These are phyloP conservation scores for Ladona fulva DNA, from an alignment of 1,140 invertebrate species.

Conservation along the genomic window DNA sequence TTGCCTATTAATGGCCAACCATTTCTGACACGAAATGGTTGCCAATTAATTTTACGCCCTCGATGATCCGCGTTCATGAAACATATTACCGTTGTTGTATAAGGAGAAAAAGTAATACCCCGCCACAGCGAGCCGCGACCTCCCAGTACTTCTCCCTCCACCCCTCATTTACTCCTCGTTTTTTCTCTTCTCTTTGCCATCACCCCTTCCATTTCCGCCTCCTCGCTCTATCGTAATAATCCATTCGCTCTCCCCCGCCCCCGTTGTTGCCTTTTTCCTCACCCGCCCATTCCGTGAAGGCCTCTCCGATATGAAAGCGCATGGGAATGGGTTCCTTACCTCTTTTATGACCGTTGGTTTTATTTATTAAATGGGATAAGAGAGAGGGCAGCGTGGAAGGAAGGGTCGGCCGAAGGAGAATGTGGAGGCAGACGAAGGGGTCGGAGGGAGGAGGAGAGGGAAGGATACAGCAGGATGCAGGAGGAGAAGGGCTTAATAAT, in stretches of 20 bases:
- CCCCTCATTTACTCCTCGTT: not conserved
- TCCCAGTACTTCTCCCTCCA: no score
- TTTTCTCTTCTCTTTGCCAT: not conserved
- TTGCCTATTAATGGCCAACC: no score
- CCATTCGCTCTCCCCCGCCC: not conserved
- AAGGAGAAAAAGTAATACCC: no score
- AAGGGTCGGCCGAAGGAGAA: not conserved
- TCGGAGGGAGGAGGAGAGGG: not conserved
- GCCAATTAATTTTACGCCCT: no score
- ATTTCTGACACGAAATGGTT: no score
- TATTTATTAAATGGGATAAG: not conserved
- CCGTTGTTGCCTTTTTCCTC: not conserved
- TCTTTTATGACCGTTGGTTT: conserved; percentile 6
- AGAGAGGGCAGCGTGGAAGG: not conserved
- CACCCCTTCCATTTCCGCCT: not conserved
- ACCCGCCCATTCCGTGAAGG: not conserved
- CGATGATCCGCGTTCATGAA: no score
- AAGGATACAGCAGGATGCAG: not conserved
- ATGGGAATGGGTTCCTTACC: conserved; percentile 7
- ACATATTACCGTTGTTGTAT: no score
- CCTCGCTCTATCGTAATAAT: not conserved
- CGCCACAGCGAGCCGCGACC: no score
- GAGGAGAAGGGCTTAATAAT: conserved; percentile 1
- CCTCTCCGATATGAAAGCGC: conserved; percentile 6
- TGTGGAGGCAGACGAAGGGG: no score